Evolutionary conservation across 2,888 invertebrate species (phyloP).

Genomic region (Ochropacha duplaris): DNA sequence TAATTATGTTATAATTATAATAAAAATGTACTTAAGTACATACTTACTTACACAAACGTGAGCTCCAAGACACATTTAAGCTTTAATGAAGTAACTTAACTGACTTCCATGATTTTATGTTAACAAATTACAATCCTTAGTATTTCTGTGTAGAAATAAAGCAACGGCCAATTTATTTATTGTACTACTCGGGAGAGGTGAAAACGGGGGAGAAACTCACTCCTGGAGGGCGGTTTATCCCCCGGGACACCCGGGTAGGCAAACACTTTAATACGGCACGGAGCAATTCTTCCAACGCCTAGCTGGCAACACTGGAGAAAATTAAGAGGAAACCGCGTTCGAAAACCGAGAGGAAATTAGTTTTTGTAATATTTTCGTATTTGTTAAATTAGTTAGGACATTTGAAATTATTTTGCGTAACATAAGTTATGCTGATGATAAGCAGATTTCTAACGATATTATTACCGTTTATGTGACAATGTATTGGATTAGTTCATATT

Average conservation of each 20-base stretch:
- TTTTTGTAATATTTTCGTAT: constrained; percentile 11
- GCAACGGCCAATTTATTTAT: constrained; percentile 47
- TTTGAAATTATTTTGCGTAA: neutral
- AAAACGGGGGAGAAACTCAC: constrained; percentile 25
- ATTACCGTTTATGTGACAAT: no score
- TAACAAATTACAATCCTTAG: constrained; percentile 12
- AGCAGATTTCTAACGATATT: no score
- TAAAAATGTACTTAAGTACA: no score
- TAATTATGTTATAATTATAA: no score
- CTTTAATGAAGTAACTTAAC: neutral
- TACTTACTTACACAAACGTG: neutral
- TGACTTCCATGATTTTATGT: neutral
- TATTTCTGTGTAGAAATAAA: constrained; percentile 26
- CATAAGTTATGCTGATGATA: no score
- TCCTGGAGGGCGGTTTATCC: constrained; percentile 23
- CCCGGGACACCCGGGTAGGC: constrained; percentile 39
- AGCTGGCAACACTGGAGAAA: constrained; percentile 33
- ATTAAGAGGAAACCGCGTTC: constrained; percentile 33
- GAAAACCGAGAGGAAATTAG: constrained; percentile 11
- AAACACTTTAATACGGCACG: constrained; percentile 57
- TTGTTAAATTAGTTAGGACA: constrained; percentile 7
- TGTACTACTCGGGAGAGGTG: constrained; percentile 39
- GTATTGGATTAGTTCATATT: no score
- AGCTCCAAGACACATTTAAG: neutral
- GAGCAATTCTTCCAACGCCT: constrained; percentile 48